Percentiles rank a stretch among this genome's conserved stretches.
Evolutionary conservation across 2,888 invertebrate genomes (phyloP).

Genomic region (Poecilobothrus nobilitatus): DNA sequence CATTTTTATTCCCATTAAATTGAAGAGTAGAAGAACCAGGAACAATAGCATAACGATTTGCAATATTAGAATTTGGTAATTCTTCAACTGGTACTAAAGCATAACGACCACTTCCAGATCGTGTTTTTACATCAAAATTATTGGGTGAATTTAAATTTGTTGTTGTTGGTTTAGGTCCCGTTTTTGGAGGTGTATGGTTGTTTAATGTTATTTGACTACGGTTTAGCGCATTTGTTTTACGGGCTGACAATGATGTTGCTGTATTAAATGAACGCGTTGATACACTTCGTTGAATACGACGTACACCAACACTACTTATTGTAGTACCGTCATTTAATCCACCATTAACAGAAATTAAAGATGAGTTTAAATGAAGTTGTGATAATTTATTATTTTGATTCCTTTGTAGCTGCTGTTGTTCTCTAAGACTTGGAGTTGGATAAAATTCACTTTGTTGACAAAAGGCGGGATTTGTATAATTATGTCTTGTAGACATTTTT

Average conservation of each 20-base stretch:
- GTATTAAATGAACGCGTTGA: conserved; percentile 40
- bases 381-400: background rate
- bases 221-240: conserved; percentile 18
- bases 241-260: conserved; percentile 19
- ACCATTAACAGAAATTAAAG: conserved; percentile 18
- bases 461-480: conserved; percentile 73
- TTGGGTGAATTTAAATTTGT: conserved; percentile 17
- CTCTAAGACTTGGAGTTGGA: conserved; percentile 33
- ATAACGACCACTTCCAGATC: conserved; percentile 42
- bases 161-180: conserved; percentile 26
- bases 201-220: conserved; percentile 28
- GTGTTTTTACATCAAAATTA: conserved; percentile 7
- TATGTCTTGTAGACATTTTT: conserved; percentile 31
- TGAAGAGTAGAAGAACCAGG: conserved; percentile 34
- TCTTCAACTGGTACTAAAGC: conserved; percentile 49
- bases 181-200: conserved; percentile 28
- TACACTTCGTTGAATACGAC: conserved; percentile 42
- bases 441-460: conserved; percentile 66
- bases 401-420: conserved; percentile 23
- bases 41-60: conserved; percentile 39
- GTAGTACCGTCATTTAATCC: conserved; percentile 28
- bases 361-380: conserved; percentile 1
- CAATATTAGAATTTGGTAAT: conserved; percentile 28
- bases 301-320: conserved; percentile 38
- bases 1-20: conserved; percentile 26